Evolutionary conservation across 2,113 vertebrate species (phyloP).

Genomic region (Diadophis punctatus): DNA sequence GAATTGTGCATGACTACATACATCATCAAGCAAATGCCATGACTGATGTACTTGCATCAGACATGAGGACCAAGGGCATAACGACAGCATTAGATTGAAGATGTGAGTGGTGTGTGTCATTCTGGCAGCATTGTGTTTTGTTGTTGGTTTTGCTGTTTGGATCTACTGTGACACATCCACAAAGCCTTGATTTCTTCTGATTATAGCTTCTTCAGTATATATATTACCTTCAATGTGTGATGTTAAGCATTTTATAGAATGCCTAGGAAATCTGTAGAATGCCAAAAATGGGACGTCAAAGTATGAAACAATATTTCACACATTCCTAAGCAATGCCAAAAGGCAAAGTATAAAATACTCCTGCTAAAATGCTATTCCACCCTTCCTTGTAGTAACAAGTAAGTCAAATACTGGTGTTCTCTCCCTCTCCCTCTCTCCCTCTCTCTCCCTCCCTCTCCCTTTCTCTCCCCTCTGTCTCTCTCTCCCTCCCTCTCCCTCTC

Average conservation of each 20-base stretch:
- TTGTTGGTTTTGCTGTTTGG: not conserved
- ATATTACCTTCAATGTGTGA: not conserved
- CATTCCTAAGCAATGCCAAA: not conserved
- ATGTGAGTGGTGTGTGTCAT: not conserved
- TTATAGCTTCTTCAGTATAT: not conserved
- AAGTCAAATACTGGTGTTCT: not conserved
- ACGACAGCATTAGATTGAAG: not conserved
- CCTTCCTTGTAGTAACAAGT: not conserved
- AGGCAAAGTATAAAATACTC: not conserved
- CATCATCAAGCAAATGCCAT: not conserved
- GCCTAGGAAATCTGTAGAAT: no score
- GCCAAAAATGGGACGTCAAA: no score
- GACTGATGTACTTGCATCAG: not conserved
- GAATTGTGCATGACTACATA: not conserved
- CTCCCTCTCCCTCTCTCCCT: no score
- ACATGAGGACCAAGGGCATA: not conserved
- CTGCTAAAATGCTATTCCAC: not conserved
- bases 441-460: no score
- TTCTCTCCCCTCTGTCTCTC: no score
- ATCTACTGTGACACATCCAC: not conserved
- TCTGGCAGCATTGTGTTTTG: not conserved
- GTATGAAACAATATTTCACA: not conserved
- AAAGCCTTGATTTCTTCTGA: not conserved
- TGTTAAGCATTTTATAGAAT: no score
- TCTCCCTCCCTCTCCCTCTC: no score